phyloP scores from a whole-genome alignment of 1,140 invertebrate species.

The Tribolium castaneum region DNA sequence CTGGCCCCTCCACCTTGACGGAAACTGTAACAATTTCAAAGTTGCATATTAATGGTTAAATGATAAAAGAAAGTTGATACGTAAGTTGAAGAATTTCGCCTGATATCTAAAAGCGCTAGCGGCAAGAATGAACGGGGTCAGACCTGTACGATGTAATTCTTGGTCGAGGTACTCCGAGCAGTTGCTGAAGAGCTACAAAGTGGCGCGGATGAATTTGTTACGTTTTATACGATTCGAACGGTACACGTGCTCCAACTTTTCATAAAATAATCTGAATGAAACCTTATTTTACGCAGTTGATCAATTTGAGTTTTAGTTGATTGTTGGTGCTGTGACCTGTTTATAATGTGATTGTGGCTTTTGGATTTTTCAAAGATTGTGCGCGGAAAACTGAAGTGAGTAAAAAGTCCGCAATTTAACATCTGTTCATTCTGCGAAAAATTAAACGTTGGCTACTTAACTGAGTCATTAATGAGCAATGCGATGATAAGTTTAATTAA shows the following conservation, averaged over 20 bases:
- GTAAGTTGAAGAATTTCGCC: conserved; percentile 42
- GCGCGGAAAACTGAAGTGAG: conserved; percentile 21
- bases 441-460: not conserved
- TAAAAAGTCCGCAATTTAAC: not conserved
- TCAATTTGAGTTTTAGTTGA: conserved; percentile 2
- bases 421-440: not conserved
- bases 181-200: conserved; percentile 35
- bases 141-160: conserved; percentile 39
- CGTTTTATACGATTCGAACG: conserved; percentile 12
- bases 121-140: conserved; percentile 47
- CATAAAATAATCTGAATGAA: conserved; percentile 1
- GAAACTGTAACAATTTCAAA: not conserved
- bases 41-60: conserved; percentile 25
- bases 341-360: conserved; percentile 15
- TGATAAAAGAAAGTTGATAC: conserved; percentile 50
- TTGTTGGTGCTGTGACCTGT: not conserved
- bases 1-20: not conserved
- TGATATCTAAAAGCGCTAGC: conserved; percentile 43
- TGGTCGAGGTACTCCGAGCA: conserved; percentile 27
- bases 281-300: not conserved
- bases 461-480: not conserved
- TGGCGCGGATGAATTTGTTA: conserved; percentile 32
- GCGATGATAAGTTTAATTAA: no score
- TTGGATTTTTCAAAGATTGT: conserved; percentile 4
- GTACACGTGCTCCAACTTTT: conserved; percentile 46